Evolutionary conservation across 2,797 vertebrate species (phyloP).

Genomic region (Melanotaenia nigrans): DNA sequence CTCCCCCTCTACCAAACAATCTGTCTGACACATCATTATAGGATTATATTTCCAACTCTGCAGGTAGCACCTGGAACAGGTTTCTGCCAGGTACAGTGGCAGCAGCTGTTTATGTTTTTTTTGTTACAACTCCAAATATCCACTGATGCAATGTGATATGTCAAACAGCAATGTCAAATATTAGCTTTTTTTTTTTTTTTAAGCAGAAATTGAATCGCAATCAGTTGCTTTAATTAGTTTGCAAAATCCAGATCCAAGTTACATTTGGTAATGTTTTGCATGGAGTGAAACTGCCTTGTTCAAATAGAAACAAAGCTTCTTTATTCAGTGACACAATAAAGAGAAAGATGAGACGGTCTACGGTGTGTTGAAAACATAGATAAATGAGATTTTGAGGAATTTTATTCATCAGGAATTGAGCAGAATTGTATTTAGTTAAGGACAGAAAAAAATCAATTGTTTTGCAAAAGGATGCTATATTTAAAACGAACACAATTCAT

Average conservation of each 20-base stretch:
- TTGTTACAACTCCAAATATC: slow-evolving; percentile 19
- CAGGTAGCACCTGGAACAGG: slow-evolving; percentile 48
- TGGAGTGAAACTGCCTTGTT: not conserved
- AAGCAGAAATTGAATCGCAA: not conserved
- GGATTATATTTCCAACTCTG: slow-evolving; percentile 62
- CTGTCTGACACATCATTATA: slow-evolving; percentile 59
- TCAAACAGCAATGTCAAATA: not conserved
- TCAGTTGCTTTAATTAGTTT: slow-evolving; percentile 7
- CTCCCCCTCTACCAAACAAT: slow-evolving; percentile 45
- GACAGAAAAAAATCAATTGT: not conserved
- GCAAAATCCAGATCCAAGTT: not conserved
- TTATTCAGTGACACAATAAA: slow-evolving; percentile 1
- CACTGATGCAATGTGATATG: not conserved
- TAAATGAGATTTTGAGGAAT: not conserved
- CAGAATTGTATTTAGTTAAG: not conserved
- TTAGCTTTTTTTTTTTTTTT: not conserved
- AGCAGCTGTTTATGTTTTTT: slow-evolving; percentile 43
- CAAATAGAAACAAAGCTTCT: not conserved
- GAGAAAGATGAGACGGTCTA: not conserved
- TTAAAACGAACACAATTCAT: not conserved
- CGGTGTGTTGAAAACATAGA: slow-evolving; percentile 5
- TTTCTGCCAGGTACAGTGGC: slow-evolving; percentile 41
- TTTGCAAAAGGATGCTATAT: not conserved
- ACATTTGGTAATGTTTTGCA: not conserved
- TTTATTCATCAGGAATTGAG: not conserved